Conservation (phyloP, 2,113 vertebrate species). For the Procapra przewalskii region DNA sequence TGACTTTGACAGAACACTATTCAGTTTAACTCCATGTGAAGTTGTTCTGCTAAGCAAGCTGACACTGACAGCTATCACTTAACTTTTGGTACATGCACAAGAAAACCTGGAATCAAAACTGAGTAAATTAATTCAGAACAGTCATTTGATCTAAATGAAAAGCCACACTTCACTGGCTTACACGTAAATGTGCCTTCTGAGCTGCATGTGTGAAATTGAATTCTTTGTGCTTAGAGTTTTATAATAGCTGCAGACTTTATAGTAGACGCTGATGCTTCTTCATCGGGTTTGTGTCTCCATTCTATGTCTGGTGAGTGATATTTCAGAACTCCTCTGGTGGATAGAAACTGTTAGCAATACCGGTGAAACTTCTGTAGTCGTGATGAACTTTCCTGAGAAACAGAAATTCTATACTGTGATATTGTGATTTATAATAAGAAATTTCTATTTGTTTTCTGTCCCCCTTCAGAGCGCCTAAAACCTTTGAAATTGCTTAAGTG, state of each 20-base stretch:
- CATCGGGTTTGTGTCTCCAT: neutral
- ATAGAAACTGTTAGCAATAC: neutral
- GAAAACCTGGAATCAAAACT: neutral
- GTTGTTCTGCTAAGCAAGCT: neutral
- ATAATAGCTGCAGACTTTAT: neutral
- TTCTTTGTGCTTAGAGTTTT: neutral
- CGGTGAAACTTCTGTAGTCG: neutral
- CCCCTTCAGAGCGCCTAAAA: neutral
- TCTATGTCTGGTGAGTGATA: neutral
- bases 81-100: neutral
- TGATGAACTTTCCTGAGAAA: neutral
- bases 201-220: neutral
- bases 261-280: neutral
- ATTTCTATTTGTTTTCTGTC: neutral
- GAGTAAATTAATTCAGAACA: neutral
- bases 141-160: slow-evolving; percentile 23
- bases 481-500: neutral
- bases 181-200: neutral
- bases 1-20: neutral
- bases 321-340: neutral
- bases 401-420: neutral
- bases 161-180: neutral
- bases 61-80: neutral
- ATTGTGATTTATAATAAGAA: neutral
- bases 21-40: neutral